Conservation (phyloP, 2,888 invertebrate genomes). For the Penaeus monodon region DNA sequence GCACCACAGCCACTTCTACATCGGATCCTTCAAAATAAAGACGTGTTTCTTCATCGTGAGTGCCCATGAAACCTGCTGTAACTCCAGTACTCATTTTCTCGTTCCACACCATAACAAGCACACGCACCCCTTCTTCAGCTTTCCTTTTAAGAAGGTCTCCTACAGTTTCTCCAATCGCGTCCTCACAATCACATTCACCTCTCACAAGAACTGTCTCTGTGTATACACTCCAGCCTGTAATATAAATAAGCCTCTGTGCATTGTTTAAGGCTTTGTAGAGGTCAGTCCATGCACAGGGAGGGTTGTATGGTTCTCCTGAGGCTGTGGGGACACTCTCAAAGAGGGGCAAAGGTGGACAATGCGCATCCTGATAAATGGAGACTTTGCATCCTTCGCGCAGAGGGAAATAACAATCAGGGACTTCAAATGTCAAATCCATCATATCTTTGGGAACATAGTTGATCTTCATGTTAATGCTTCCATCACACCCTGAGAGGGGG, state of each 20-base stretch:
- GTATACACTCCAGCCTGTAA: slow-evolving; percentile 66
- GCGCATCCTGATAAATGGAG: slow-evolving; percentile 65
- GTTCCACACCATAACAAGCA: slow-evolving; percentile 64
- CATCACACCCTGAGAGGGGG: slow-evolving; percentile 62
- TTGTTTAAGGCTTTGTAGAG: slow-evolving; percentile 60
- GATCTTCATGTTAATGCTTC: slow-evolving; percentile 60
- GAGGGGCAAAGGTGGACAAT: slow-evolving; percentile 63
- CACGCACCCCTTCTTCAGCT: slow-evolving; percentile 65
- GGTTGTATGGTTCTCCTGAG: slow-evolving; percentile 52
- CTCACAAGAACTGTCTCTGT: slow-evolving; percentile 61
- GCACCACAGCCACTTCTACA: slow-evolving; percentile 64
- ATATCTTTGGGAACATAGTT: slow-evolving; percentile 63
- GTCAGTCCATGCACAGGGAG: slow-evolving; percentile 65
- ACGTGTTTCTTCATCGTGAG: slow-evolving; percentile 65
- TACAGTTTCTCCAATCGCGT: slow-evolving; percentile 57
- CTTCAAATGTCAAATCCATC: slow-evolving; percentile 60
- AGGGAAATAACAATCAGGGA: slow-evolving; percentile 65
- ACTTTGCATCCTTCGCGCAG: slow-evolving; percentile 59
- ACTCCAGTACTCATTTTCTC: slow-evolving; percentile 65
- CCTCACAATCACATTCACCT: slow-evolving; percentile 54
- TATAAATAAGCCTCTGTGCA: slow-evolving; percentile 65
- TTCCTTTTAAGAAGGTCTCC: slow-evolving; percentile 65
- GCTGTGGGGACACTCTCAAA: slow-evolving; percentile 55
- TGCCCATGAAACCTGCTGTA: slow-evolving; percentile 65
- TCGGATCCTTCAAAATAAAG: slow-evolving; percentile 63